Evolutionary conservation across 2,113 vertebrate species (phyloP).

Genomic region (Proterorhinus semilunaris): DNA sequence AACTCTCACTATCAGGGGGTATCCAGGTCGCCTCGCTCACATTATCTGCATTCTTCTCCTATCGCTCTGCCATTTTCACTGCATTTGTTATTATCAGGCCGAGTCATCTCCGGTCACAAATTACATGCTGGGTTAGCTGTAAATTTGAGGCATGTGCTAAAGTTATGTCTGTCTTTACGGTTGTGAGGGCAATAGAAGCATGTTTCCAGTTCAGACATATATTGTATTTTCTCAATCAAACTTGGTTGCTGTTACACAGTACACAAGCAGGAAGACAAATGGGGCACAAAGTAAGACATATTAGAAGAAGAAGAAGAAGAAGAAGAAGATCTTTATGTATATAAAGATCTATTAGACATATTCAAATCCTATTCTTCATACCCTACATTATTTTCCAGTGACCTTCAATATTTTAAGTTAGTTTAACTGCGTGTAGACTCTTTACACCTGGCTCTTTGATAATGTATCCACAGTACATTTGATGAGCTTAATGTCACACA

Average conservation of each 20-base stretch:
- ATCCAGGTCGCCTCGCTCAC: conserved; percentile 25
- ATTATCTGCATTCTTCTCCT: conserved; percentile 36
- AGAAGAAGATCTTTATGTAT: too few relatives aligned
- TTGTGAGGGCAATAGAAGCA: background rate
- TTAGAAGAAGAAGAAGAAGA: too few relatives aligned
- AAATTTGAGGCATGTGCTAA: conserved; percentile 12
- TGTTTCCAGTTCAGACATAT: background rate
- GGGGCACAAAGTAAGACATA: too few relatives aligned
- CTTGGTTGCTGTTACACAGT: too few relatives aligned
- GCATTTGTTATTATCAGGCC: conserved; percentile 15
- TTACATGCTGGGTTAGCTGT: conserved; percentile 3
- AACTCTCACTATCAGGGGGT: conserved; percentile 59
- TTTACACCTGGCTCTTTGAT: background rate
- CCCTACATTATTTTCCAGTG: too few relatives aligned
- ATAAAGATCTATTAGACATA: too few relatives aligned
- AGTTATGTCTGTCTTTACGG: conserved; percentile 11
- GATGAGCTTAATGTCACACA: conserved; percentile 1
- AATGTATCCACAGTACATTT: background rate
- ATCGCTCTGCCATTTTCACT: conserved; percentile 7
- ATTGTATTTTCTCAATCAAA: too few relatives aligned
- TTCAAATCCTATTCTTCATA: too few relatives aligned
- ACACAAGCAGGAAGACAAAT: too few relatives aligned
- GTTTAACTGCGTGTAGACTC: too few relatives aligned
- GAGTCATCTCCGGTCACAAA: conserved; percentile 15
- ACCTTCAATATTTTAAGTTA: too few relatives aligned